Conservation (phyloP, 2,888 invertebrate species). For the Dione vanillae region DNA sequence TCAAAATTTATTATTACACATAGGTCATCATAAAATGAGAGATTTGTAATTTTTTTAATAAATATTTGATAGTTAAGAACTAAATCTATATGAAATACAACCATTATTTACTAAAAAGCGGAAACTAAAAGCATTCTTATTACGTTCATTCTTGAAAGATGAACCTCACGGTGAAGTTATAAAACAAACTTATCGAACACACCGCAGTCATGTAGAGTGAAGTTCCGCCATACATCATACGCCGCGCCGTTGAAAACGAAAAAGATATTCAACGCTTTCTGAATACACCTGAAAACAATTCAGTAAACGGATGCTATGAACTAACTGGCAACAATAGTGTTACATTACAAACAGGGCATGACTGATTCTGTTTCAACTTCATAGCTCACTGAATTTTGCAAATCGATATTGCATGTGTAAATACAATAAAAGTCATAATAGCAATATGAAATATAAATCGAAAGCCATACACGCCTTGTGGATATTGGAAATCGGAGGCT, state of each 20-base stretch:
- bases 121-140: slow-evolving; percentile 21
- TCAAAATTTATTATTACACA: too few species aligned
- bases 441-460: slow-evolving; percentile 1
- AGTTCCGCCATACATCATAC: slow-evolving; percentile 47
- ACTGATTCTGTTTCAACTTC: slow-evolving; percentile 70
- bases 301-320: slow-evolving; percentile 61
- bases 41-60: not conserved
- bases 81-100: not conserved
- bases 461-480: not conserved
- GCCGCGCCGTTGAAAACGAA: slow-evolving; percentile 57
- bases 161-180: slow-evolving; percentile 7
- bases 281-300: slow-evolving; percentile 73
- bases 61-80: not conserved
- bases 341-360: slow-evolving; percentile 63
- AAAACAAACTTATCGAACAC: slow-evolving; percentile 21
- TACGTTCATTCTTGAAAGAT: slow-evolving; percentile 14
- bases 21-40: too few species aligned
- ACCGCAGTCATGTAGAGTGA: slow-evolving; percentile 8
- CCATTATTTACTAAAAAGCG: slow-evolving; percentile 16
- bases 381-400: slow-evolving; percentile 61
- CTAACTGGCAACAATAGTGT: slow-evolving; percentile 60
- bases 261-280: slow-evolving; percentile 57
- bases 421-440: slow-evolving; percentile 49
- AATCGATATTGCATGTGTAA: slow-evolving; percentile 65
- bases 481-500: not conserved